Percentiles rank a stretch among this genome's conserved stretches.
These are phyloP conservation scores for Camponotus fellah DNA, from an alignment of 2,888 invertebrate genomes.

Conservation along the genomic window DNA sequence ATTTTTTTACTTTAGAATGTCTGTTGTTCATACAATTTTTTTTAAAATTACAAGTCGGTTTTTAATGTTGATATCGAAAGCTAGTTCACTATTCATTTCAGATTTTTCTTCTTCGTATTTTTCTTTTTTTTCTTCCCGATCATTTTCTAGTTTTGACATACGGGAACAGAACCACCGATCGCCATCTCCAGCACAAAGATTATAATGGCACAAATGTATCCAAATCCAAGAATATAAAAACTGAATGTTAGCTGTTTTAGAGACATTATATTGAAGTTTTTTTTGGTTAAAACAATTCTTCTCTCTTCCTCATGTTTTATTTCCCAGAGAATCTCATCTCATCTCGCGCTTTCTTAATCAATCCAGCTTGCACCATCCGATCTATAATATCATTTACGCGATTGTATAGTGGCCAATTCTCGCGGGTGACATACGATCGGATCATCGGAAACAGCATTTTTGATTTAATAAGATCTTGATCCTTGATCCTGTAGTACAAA, in stretches of 20 bases:
- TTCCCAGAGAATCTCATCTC: neutral
- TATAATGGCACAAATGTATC: slow-evolving; percentile 40
- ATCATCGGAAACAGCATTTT: slow-evolving; percentile 36
- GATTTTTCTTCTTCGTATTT: neutral
- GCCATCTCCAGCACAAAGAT: slow-evolving; percentile 56
- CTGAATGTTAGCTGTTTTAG: slow-evolving; percentile 58
- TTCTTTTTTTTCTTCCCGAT: neutral
- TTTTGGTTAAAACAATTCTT: neutral
- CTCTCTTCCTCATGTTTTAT: neutral
- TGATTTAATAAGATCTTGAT: slow-evolving; percentile 52
- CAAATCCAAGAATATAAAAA: slow-evolving; percentile 58
- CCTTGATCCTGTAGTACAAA: slow-evolving; percentile 28
- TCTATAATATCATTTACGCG: slow-evolving; percentile 60
- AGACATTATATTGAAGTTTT: slow-evolving; percentile 40
- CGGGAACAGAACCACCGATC: neutral
- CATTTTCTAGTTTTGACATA: neutral
- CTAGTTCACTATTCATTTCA: neutral
- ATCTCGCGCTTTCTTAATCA: slow-evolving; percentile 26
- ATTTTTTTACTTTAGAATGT: too few species aligned
- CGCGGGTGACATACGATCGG: slow-evolving; percentile 60
- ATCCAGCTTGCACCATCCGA: slow-evolving; percentile 58
- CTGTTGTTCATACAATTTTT: too few species aligned
- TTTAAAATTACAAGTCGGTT: neutral
- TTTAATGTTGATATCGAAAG: neutral
- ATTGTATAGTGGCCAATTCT: slow-evolving; percentile 69